Evolutionary conservation across 2,797 vertebrate genomes (phyloP), one percentile per base, ranked within the genome.

Genomic region (Sebastes nivosus): DNA sequence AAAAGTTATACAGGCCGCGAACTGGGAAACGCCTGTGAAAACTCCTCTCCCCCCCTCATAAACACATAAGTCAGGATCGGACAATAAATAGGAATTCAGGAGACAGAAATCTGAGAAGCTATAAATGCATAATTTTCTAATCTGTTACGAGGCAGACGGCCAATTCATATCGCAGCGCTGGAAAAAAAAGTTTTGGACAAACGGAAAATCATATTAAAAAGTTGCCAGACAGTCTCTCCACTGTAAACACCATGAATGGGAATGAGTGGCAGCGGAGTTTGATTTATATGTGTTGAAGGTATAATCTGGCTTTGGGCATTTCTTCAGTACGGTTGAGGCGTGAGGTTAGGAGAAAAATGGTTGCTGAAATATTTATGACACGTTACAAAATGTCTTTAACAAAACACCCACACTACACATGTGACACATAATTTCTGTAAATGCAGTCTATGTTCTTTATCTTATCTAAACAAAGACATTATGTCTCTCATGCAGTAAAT

Each of bases 31-130:
- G 84, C 88, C 87, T 93, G 88, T 80, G 82, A 91, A 94, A 93
- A 91, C 87, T 68, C 59, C 59, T 83, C 59, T 52, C 66, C 57
- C 57, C 57, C 71, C 50, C 89, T 91, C 70, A 64, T 87, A 92
- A 94, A 94, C 77, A 90, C 72, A 90, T 67, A 72, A 83, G 74
- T 92, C 52, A 69, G 86, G 78, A 91, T 81, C 75, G 66, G 83
- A 93, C 87, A 92, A 94, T 93, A 92, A 94, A 93, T 80, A 92
- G 78, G 83, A 92, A 86, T 79, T 75, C 67, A 69, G 77, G 89
- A 93, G 89, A 92, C 88, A 86, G 92, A 94, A 94, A 95, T 91
- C 87, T 79, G 85, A 95, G 92, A 85, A 29, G 84, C 87, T 71
- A 80, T 90, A 91, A 94, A 92, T 91, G 79, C 84, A 88, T 89